A percentile compares a stretch with the other conserved stretches of the same genome.
Evolutionary conservation across 2,888 invertebrate genomes (phyloP).

Genomic region (Dryococelus australis): DNA sequence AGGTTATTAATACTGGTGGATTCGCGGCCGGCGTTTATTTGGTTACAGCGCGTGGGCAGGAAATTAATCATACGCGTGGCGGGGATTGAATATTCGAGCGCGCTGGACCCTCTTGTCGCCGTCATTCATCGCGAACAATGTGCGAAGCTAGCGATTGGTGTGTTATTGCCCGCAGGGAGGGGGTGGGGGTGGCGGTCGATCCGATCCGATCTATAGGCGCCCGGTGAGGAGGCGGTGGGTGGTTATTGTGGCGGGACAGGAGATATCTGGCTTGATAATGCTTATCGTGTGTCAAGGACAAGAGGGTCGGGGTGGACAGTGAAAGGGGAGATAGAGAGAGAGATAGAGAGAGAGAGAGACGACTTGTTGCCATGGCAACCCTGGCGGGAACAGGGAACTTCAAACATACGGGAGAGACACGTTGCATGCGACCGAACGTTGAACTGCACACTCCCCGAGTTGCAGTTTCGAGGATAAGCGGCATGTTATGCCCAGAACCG

Average conservation of each 20-base stretch:
- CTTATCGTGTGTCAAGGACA: constrained; percentile 9
- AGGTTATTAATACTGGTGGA: not conserved
- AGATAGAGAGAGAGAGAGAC: not conserved
- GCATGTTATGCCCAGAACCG: no score
- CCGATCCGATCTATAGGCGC: not conserved
- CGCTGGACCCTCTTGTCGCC: not conserved
- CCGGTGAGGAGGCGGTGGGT: not conserved
- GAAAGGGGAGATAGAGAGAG: not conserved
- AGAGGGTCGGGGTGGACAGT: not conserved
- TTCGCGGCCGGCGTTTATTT: not conserved
- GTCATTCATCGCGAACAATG: not conserved
- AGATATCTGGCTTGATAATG: constrained; percentile 5
- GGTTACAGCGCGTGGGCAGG: not conserved
- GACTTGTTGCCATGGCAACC: not conserved
- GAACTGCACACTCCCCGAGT: not conserved
- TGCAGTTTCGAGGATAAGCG: not conserved
- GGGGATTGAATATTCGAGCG: not conserved
- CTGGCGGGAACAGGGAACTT: not conserved
- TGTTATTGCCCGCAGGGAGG: not conserved
- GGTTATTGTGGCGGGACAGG: not conserved
- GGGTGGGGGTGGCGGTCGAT: not conserved
- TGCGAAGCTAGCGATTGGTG: constrained; percentile 1
- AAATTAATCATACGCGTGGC: not conserved
- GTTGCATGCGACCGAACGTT: not conserved
- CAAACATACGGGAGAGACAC: not conserved